Evolutionary conservation across 2,888 invertebrate genomes (phyloP), one percentile per base, ranked within the genome.

Genomic region (Nemurella pictetii): DNA sequence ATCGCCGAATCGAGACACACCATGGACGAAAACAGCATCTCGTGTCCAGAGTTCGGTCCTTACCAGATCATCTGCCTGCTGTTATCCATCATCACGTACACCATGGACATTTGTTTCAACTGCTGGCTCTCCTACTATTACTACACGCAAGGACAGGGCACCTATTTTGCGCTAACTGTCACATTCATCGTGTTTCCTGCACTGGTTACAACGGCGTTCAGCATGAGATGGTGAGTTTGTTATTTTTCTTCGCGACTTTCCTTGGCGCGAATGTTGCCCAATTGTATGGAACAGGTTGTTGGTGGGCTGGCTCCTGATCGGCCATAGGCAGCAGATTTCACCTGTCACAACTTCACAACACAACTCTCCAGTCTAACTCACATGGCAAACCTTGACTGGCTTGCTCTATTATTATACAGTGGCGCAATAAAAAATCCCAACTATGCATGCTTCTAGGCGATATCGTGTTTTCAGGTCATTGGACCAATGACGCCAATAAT

Each of bases 151-250:
- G 90, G 89, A 73, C 88, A 90, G 87, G 90, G 90, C 32, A 87
- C 90, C 85, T 91, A 91, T 89, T 92, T 92, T 88, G 90, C 90
- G 28, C 88, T 92, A 87, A 92, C 92, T n/a, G 88, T 92, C 84
- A 89, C 90, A 5, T 92, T 92, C 88, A 89, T 92, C 82, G 88
- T 92, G 82, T 88, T 92, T 83, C 92, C 92, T 86, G 91, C 92
- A 9, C 87, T 92, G 83, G 89, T 91, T 86, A 92, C 91, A 89
- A 92, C 91, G 26, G 91, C 91, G 32, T 89, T 92, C 86, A 92
- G 91, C 88, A 89, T 92, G 86, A 88, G 91, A 89, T 92, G 92
- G 92, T 91, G 89, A 89, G 75, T 27, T n/a, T n/a, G n/a, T n/a
- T 75, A 27, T 75, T 30, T 29, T n/a, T 3, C 27, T 12, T 29